phyloP scores from a whole-genome alignment of 2,888 invertebrate species.

The Stenoptilia bipunctidactyla region DNA sequence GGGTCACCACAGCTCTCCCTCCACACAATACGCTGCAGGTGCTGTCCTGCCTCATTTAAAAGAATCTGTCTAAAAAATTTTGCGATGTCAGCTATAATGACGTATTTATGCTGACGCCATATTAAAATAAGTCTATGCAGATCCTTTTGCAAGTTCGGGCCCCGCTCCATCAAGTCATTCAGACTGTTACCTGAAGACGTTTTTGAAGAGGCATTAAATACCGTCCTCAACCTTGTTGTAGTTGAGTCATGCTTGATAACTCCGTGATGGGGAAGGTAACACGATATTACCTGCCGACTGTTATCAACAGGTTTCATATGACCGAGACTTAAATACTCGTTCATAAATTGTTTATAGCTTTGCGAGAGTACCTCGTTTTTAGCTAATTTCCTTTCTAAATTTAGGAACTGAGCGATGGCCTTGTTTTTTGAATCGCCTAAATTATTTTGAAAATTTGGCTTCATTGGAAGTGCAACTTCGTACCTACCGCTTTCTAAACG shows the following conservation, averaged over 20 bases:
- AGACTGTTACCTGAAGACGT: constrained; percentile 13
- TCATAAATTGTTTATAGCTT: constrained; percentile 5
- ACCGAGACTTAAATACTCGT: constrained; percentile 3
- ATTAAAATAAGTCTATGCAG: constrained; percentile 5
- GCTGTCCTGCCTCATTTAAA: neutral
- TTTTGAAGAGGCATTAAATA: constrained; percentile 13
- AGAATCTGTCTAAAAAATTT: constrained; percentile 5
- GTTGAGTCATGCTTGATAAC: constrained; percentile 8
- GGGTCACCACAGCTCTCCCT: neutral
- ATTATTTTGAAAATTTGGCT: neutral
- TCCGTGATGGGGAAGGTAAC: constrained; percentile 9
- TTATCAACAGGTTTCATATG: constrained; percentile 3
- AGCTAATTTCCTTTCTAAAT: constrained; percentile 3
- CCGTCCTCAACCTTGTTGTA: constrained; percentile 11
- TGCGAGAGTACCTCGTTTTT: constrained; percentile 1
- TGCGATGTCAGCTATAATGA: constrained; percentile 6
- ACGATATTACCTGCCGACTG: neutral
- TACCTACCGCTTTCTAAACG: constrained; percentile 3
- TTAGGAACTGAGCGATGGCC: constrained; percentile 3
- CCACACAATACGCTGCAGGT: neutral
- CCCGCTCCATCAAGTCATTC: constrained; percentile 13
- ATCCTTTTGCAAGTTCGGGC: constrained; percentile 13
- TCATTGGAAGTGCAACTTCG: constrained; percentile 5
- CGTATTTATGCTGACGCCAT: constrained; percentile 5
- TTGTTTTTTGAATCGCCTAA: constrained; percentile 1